Evolutionary conservation across 2,888 invertebrate species (phyloP).

Genomic region (Apodemia arnacis): DNA sequence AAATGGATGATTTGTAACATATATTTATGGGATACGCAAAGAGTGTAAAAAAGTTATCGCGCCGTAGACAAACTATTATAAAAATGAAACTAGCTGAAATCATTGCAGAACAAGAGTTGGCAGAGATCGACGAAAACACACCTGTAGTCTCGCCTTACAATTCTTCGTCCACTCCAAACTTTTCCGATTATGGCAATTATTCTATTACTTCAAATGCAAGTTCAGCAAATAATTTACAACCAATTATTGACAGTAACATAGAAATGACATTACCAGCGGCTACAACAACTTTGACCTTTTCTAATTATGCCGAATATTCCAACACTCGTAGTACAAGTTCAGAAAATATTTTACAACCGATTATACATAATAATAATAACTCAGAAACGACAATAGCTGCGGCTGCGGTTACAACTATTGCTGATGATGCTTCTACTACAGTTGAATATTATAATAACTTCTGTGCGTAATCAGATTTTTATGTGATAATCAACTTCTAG

Average conservation of each 20-base stretch:
- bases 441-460: no score
- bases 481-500: no score
- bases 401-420: no score
- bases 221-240: not conserved
- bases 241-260: not conserved
- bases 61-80: slow-evolving; percentile 25
- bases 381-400: no score
- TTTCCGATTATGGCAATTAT: slow-evolving; percentile 21
- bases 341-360: slow-evolving; percentile 43
- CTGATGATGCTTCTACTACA: no score
- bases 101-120: slow-evolving; percentile 34
- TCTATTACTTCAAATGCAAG: not conserved
- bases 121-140: slow-evolving; percentile 25
- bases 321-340: slow-evolving; percentile 23
- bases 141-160: slow-evolving; percentile 20
- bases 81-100: slow-evolving; percentile 39
- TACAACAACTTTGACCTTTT: not conserved
- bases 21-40: slow-evolving; percentile 33
- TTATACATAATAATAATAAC: not conserved
- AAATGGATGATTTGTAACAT: not conserved
- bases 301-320: not conserved
- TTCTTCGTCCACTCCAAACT: slow-evolving; percentile 28
- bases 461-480: no score
- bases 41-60: slow-evolving; percentile 29
- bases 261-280: not conserved